Base-by-base conservation (phyloP, 2,888 invertebrate species). In the Synergus laeviventris region DNA sequence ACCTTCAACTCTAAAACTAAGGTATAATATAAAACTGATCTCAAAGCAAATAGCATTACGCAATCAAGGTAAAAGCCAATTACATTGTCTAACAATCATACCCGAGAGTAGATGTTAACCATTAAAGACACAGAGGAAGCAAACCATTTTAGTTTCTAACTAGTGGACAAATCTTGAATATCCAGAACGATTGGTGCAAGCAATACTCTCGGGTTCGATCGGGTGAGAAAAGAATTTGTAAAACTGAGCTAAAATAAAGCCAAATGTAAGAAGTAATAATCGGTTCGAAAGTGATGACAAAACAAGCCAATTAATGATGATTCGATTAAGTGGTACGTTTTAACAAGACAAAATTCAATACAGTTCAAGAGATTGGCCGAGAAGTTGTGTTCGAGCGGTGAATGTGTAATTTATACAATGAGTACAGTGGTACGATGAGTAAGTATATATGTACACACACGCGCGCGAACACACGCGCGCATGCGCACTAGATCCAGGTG, bases 41-140 rank as follows among this genome's bases (percentile, higher is more conserved):
- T 90, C 87, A 90, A 90, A 91, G 90, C 91, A 90, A 90, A 89
- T 90, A 91, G 90, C 90, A 88, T 89, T 91, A 90, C 90, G 89
- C 90, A 91, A 90, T 90, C 89, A 90, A 91, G 89, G 87, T 90
- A 88, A 87, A 90, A 91, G 90, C 90, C 89, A 89, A 89, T 88
- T 90, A 90, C 90, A 90, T 90, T 85, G 82, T 81, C 82, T 83
- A 84, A 81, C 81, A 80, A 80, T 82, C 81, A 78, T 83, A 83
- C 80, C 85, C 82, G 77, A 84, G 84, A 85, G 83, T 82, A 80
- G 78, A 79, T 79, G 77, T 31, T 31, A 4, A 31, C 31, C 31
- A 31, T 1, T 31, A 2, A 5, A 31, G 75, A 74, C 79, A 78
- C 77, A 9, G 18, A 49, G 31, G 5, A 31, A 31, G 5, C 5